Evolutionary conservation across 2,888 invertebrate species (phyloP).

Genomic region (Xanthia icteritia): DNA sequence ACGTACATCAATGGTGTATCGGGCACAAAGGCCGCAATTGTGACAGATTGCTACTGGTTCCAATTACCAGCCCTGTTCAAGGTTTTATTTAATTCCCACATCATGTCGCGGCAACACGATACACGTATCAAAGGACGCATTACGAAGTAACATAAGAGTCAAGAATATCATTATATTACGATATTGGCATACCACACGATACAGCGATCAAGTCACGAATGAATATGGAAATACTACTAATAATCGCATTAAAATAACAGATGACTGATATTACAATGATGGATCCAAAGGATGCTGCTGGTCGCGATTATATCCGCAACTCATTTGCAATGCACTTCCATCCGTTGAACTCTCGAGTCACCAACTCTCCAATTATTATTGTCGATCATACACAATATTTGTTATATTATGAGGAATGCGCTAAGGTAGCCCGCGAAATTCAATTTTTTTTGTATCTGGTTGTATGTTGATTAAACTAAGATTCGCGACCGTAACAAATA

Average conservation of each 20-base stretch:
- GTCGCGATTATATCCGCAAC: conserved; percentile 37
- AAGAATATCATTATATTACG: conserved; percentile 40
- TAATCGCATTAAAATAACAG: conserved; percentile 29
- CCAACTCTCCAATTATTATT: conserved; percentile 4
- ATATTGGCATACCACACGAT: conserved; percentile 32
- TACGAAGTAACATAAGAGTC: conserved; percentile 44
- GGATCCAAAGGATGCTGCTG: conserved; percentile 35
- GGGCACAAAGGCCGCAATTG: conserved; percentile 59
- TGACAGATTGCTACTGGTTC: conserved; percentile 60
- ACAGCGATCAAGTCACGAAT: conserved; percentile 23
- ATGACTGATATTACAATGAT: conserved; percentile 23
- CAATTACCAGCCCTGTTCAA: conserved; percentile 52
- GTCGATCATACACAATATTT: neutral
- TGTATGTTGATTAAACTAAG: too few species aligned
- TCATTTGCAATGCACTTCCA: conserved; percentile 44
- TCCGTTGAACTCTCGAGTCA: conserved; percentile 20
- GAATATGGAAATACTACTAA: conserved; percentile 41
- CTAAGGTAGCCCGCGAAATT: too few species aligned
- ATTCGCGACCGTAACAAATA: too few species aligned
- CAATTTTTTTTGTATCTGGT: too few species aligned
- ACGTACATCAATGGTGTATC: conserved; percentile 29
- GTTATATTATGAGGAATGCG: neutral
- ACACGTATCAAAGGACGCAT: conserved; percentile 38
- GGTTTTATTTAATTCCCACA: conserved; percentile 61
- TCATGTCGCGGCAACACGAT: conserved; percentile 53